Evolutionary conservation across 2,888 invertebrate species (phyloP), one percentile per base, ranked within the genome.

Genomic region (Pteria penguin): DNA sequence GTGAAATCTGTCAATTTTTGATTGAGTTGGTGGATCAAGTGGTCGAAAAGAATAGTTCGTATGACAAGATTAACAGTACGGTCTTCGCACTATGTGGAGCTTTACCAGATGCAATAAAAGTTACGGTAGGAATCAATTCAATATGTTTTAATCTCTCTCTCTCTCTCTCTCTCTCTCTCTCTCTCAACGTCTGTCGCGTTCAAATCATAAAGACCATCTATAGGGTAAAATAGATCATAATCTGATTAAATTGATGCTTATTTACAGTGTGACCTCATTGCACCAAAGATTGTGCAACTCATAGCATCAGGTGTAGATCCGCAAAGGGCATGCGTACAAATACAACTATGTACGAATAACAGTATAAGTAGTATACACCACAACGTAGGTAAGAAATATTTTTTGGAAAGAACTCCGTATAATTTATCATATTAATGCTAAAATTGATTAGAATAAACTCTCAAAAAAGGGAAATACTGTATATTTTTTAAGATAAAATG

Each of bases 1-100:
- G 72, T 72, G 72, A 72, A 24, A 32, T 72, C 24, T 72, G 72
- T 65, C 57, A 72, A 57, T 55, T 72, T 11, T 24, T 72, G 2
- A 57, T 72, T 4, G 65, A 32, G 4, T 55, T 72, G 22, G 27
- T 72, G 11, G 72, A 72, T 36, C 58, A 72, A 45, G 57, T 63
- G 22, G 29, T 72, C n/a, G 54, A 31, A 8, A 32, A 66, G 24
- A 72, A 72, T 29, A 33, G 58, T 2, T 66, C 72, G 2, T 2
- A 29, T 0, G 60, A 58, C 8, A 36, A 33, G 52, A 29, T 72
- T 26, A 72, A 72, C 52, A 54, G 31, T 36, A 72, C 72, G 22
- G 45, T 72, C 27, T 72, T 52, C 31, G 27, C 45, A 1, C 24
- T 72, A 22, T 72, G 72, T 31, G 36, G 45, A 14, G 27, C 60